These are phyloP conservation scores for Chlorospingus semifuscus DNA, from an alignment of 2,797 vertebrate genomes.

Conservation along the genomic window DNA sequence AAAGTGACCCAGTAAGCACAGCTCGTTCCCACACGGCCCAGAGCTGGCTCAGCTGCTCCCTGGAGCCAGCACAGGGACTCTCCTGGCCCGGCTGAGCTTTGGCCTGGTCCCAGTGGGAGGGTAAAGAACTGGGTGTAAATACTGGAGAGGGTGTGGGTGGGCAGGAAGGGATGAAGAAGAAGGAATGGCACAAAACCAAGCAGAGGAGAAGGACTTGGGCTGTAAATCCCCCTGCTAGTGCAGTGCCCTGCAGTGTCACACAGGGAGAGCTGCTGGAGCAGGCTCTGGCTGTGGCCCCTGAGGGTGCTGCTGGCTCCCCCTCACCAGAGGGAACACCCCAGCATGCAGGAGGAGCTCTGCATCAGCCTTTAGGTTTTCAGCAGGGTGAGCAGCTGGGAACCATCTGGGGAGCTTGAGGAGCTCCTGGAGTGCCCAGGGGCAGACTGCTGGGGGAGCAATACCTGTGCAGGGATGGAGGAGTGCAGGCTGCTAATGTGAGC, in stretches of 20 bases:
- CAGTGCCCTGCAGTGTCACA: fast-evolving
- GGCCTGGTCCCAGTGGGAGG: not conserved
- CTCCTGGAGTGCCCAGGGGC: not conserved
- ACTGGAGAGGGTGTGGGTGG: not conserved
- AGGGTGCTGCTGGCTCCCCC: not conserved
- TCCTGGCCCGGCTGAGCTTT: not conserved
- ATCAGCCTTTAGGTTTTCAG: not conserved
- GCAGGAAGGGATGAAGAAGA: not conserved
- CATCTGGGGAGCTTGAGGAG: fast-evolving
- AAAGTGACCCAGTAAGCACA: not conserved
- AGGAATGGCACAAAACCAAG: not conserved
- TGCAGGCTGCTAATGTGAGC: not conserved
- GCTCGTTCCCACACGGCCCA: not conserved
- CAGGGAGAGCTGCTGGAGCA: not conserved
- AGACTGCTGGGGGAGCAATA: not conserved
- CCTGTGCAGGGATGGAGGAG: not conserved
- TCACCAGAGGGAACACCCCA: not conserved
- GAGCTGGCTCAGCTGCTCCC: not conserved
- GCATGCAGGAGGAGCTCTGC: not conserved
- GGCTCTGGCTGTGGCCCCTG: not conserved
- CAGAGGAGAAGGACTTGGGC: not conserved
- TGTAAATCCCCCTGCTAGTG: not conserved
- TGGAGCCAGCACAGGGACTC: not conserved
- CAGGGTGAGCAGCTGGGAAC: not conserved
- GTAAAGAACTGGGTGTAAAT: not conserved